Evolutionary conservation across 2,888 invertebrate species (phyloP), one percentile per base, ranked within the genome.

Genomic region (Lepidonotus clava): DNA sequence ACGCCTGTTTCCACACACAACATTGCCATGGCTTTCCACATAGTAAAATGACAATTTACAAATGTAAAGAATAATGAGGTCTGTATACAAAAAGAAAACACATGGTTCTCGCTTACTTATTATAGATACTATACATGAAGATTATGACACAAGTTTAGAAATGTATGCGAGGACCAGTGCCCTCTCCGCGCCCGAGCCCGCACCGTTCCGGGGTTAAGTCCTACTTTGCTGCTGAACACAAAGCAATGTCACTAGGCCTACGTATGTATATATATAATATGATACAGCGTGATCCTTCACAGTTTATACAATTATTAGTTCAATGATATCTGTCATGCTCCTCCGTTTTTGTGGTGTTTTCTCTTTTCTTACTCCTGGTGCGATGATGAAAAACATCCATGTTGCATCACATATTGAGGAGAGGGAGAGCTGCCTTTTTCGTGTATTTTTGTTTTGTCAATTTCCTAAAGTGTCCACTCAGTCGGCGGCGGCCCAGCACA

Each of bases 11-110:
- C 71, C 71, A 71, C 38, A 71, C 71, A 71, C 71, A 71, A 34
- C 61, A 61, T 38, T 71, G 38, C 71, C 71, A 71, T 71, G 71
- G 71, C 71, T 71, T 71, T 71, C 71, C 71, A 71, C 71, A 71
- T 71, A 71, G 71, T 71, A 34, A 71, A 51, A 51, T 80, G 80
- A 80, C 41, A 80, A 80, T 80, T 80, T 80, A 80, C 80, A 80
- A 80, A 80, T 80, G 80, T 80, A 80, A 51, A 51, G 80, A 80
- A 80, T 80, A 80, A 80, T 80, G 80, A 51, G 71, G 71, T 71
- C n/a, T 80, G 24, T 80, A 46, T 80, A 80, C 46, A 80, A 76
- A 80, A 80, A 80, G 80, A 80, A 80, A 71, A 71, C 71, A 80
- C 80, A 46, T 80, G 80, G 51, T 28, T 80, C 32, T 46, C 41